Conservation (phyloP, 2,797 vertebrate species). For the Alcedo quadribrachys region DNA sequence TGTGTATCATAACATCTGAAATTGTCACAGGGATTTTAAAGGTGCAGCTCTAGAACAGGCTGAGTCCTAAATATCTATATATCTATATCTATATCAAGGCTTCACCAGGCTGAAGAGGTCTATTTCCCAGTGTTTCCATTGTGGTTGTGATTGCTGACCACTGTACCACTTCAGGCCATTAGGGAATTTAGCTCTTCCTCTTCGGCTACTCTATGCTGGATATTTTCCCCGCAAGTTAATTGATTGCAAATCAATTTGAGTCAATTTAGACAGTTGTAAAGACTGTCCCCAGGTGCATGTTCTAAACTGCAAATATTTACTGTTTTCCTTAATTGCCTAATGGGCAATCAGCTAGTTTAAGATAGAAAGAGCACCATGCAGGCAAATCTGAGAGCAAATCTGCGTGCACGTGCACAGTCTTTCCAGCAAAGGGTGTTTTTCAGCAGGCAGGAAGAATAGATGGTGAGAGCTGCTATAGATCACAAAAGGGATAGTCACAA, state of each 20-base stretch:
- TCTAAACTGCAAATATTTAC: conserved; percentile 1
- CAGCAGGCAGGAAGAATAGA: neutral
- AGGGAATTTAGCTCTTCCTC: conserved; percentile 7
- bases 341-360: neutral
- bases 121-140: neutral
- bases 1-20: neutral
- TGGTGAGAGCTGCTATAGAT: neutral
- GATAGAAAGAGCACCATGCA: neutral
- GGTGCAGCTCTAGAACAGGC: neutral
- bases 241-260: conserved; percentile 10
- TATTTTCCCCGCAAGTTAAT: conserved; percentile 7
- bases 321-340: neutral
- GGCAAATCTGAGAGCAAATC: neutral
- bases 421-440: neutral
- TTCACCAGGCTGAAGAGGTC: neutral
- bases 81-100: neutral
- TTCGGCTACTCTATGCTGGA: neutral
- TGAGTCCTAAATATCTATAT: neutral
- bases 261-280: neutral
- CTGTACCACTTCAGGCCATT: neutral
- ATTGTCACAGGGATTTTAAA: neutral
- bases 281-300: neutral
- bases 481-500: neutral
- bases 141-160: neutral
- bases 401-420: neutral